Conservation (phyloP, 2,113 vertebrate genomes). For the pig (Sus scrofa) region T2T-Sscrofa CM000830.6:69135001-69135500, state of each 20-base stretch:
- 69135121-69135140: no score
- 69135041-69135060: not conserved
- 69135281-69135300: not conserved
- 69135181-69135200: not conserved
- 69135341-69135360: not conserved
- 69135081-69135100: not conserved
- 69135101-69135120: not conserved
- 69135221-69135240: not conserved
- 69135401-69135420: not conserved
- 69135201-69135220: not conserved
- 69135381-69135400: not conserved
- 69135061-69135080: not conserved
- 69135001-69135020: not conserved
- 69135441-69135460: not conserved
- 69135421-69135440: not conserved
- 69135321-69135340: not conserved
- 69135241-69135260: not conserved
- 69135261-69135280: not conserved
- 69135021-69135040: not conserved
- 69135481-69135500: not conserved
- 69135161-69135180: not conserved
- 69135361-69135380: not conserved
- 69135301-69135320: not conserved
- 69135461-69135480: not conserved
- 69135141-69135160: not conserved